Evolutionary conservation across 1,140 invertebrate genomes (phyloP).

Genomic region (Lysiphlebus fabarum): DNA sequence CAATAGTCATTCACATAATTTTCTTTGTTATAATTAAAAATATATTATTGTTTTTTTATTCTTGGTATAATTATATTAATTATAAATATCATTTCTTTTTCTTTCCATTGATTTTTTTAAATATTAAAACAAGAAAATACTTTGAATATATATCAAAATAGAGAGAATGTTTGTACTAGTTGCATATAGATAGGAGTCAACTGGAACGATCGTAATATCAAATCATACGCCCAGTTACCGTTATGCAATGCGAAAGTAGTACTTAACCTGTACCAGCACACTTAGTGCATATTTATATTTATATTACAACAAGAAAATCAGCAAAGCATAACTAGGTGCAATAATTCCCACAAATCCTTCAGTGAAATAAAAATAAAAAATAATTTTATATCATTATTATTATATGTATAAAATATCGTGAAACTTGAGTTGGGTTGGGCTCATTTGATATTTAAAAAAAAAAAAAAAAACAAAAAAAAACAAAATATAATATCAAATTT

Average conservation of each 20-base stretch:
- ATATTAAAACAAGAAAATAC: constrained; percentile 7
- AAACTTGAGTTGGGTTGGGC: no score
- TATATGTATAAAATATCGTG: no score
- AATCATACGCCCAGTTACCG: constrained; percentile 18
- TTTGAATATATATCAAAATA: constrained; percentile 13
- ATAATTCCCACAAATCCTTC: constrained; percentile 17
- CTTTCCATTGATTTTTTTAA: neutral
- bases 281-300: neutral
- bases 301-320: constrained; percentile 5
- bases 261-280: constrained; percentile 16
- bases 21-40: no score
- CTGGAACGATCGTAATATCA: constrained; percentile 22
- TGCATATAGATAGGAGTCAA: constrained; percentile 7
- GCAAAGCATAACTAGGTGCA: constrained; percentile 16
- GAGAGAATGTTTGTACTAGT: neutral
- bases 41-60: no score
- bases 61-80: no score
- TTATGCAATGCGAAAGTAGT: constrained; percentile 24
- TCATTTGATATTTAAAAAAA: no score
- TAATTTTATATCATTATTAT: no score
- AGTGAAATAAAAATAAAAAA: constrained; percentile 3
- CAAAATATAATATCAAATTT: no score
- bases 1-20: no score
- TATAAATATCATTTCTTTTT: neutral
- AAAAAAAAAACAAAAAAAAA: no score